A percentile compares a stretch with the other conserved stretches of the same genome.
phyloP scores from a whole-genome alignment of 2,113 vertebrate species.

The Delphinapterus leucas region DNA sequence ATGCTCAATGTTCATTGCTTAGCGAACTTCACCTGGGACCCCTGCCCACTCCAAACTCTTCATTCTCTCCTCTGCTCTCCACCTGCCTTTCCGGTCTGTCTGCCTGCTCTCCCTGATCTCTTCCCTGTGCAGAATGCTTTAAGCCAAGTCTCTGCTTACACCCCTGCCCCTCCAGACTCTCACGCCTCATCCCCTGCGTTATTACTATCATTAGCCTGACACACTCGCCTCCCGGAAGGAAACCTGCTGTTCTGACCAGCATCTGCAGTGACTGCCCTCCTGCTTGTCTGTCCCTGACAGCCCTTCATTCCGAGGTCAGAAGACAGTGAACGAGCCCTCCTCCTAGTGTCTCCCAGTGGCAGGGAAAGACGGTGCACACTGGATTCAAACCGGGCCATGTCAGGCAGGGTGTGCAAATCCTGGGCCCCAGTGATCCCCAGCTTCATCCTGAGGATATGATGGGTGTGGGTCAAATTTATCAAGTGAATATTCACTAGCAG shows the following conservation, averaged over 20 bases:
- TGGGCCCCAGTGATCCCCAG: background rate
- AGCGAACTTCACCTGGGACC: background rate
- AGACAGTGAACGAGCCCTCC: background rate
- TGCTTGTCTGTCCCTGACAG: background rate
- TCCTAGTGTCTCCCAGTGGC: slow-evolving; percentile 19
- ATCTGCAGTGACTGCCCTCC: background rate
- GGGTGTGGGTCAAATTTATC: background rate
- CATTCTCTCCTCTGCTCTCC: background rate
- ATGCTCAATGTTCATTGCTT: background rate
- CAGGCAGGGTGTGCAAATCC: background rate
- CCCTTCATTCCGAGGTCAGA: slow-evolving; percentile 12
- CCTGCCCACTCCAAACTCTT: background rate
- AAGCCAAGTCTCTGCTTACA: background rate
- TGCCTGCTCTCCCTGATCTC: background rate
- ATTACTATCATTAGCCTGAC: slow-evolving; percentile 36
- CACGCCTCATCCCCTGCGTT: background rate
- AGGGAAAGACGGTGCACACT: background rate
- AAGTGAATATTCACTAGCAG: background rate
- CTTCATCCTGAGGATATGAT: background rate
- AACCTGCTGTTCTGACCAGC: background rate
- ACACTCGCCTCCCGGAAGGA: background rate
- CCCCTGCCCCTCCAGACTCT: background rate
- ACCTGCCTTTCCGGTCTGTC: background rate
- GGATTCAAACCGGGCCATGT: background rate
- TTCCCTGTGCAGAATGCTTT: background rate